A percentile compares a stretch with the other conserved stretches of the same genome.
Conservation (phyloP, 1,140 invertebrate genomes). For the Mercenaria mercenaria region DNA sequence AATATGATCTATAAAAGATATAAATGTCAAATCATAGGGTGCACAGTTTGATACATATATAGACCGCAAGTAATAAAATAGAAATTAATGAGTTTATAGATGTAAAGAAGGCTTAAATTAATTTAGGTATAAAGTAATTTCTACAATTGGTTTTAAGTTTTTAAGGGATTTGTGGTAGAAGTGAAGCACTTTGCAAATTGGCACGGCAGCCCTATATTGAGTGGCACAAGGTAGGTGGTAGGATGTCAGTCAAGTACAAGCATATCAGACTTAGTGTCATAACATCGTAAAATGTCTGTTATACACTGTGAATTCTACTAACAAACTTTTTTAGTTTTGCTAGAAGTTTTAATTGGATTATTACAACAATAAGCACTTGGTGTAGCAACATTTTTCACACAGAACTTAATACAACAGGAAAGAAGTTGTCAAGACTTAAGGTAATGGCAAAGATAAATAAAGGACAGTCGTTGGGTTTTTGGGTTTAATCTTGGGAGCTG, state of each 20-base stretch:
- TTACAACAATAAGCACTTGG: too few species aligned
- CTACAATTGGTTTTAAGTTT: not conserved
- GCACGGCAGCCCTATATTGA: not conserved
- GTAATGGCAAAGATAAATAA: too few species aligned
- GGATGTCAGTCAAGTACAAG: not conserved
- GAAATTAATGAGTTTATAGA: constrained; percentile 11
- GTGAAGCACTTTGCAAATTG: not conserved
- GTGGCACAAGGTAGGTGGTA: not conserved
- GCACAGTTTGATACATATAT: not conserved
- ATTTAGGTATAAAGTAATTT: constrained; percentile 27
- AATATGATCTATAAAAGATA: not conserved
- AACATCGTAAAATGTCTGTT: too few species aligned
- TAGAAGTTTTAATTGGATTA: too few species aligned
- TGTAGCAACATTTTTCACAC: too few species aligned
- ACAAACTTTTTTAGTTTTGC: too few species aligned
- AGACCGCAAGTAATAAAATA: not conserved
- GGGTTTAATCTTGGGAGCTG: too few species aligned
- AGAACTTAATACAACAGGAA: too few species aligned
- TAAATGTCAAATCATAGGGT: constrained; percentile 2
- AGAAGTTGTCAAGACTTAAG: too few species aligned
- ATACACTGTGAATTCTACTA: too few species aligned
- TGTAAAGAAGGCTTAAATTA: not conserved
- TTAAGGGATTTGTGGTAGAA: not conserved
- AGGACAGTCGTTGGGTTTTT: too few species aligned
- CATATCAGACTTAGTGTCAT: not conserved